These are phyloP conservation scores for Aphrocallistes beatrix DNA, from an alignment of 37 sponge, comb jelly and placozoan genomes.

Conservation along the genomic window DNA sequence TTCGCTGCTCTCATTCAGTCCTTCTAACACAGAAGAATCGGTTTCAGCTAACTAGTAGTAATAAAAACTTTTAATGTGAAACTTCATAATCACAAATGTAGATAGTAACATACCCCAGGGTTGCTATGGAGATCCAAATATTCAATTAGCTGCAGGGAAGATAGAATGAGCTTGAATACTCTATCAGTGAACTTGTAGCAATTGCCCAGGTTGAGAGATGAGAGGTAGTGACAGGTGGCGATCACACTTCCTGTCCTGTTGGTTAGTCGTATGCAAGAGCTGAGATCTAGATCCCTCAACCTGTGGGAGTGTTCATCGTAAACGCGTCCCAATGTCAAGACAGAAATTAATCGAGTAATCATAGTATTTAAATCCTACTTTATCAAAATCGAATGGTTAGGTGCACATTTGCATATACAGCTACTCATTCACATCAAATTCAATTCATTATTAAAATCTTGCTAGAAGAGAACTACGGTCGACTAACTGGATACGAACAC, in stretches of 20 bases:
- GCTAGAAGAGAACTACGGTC: too few species aligned
- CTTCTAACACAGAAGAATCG: background rate
- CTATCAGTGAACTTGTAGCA: background rate
- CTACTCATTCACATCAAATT: too few species aligned
- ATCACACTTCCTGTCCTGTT: background rate
- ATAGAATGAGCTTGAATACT: background rate
- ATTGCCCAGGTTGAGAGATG: background rate
- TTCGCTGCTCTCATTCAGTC: background rate
- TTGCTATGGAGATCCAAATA: constrained; percentile 8
- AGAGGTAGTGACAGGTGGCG: background rate
- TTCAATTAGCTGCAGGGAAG: background rate
- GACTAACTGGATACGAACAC: too few species aligned
- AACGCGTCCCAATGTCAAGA: background rate
- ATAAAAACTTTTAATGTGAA: background rate
- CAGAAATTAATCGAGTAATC: too few species aligned
- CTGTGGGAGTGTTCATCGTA: too few species aligned
- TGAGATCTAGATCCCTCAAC: background rate
- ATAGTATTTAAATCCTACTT: too few species aligned
- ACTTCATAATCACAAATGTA: background rate
- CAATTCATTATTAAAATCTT: too few species aligned
- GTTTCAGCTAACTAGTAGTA: background rate
- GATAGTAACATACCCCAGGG: background rate
- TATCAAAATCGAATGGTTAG: too few species aligned
- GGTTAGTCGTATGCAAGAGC: background rate
- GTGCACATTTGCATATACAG: too few species aligned